Conservation (phyloP, 2,113 vertebrate genomes). For the Henicopernis longicauda region DNA sequence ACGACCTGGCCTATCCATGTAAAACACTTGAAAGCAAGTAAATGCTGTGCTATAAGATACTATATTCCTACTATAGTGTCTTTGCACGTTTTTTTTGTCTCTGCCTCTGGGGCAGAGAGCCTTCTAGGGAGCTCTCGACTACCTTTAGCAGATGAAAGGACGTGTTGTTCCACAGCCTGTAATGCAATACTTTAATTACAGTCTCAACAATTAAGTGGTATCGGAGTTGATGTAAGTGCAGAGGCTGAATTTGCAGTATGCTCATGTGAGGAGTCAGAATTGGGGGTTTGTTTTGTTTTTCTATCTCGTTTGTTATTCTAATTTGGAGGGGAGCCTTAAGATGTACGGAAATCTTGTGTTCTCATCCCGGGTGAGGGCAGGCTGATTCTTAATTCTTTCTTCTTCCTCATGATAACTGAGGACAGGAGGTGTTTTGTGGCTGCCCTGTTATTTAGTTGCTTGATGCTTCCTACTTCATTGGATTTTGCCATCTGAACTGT, state of each 20-base stretch:
- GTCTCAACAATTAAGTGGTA: neutral
- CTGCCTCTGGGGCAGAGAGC: neutral
- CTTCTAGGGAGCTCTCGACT: neutral
- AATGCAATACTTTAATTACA: neutral
- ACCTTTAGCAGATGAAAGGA: neutral
- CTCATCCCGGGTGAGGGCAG: neutral
- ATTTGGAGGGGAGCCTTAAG: neutral
- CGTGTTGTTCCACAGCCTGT: fast-evolving
- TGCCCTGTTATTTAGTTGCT: neutral
- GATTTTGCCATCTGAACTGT: neutral
- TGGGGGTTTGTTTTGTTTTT: neutral
- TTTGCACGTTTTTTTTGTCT: neutral
- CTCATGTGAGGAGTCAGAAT: neutral
- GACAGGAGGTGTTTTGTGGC: neutral
- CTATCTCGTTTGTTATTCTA: neutral
- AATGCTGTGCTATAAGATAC: neutral
- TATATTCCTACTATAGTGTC: neutral
- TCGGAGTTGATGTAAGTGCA: neutral
- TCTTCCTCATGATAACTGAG: neutral
- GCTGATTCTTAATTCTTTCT: neutral
- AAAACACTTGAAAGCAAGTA: neutral
- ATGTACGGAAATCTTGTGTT: neutral
- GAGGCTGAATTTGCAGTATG: neutral
- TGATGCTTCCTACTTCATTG: neutral
- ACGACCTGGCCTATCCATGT: neutral